Evolutionary conservation across 2,888 invertebrate genomes (phyloP).

Genomic region (Epistrophella euchroma): DNA sequence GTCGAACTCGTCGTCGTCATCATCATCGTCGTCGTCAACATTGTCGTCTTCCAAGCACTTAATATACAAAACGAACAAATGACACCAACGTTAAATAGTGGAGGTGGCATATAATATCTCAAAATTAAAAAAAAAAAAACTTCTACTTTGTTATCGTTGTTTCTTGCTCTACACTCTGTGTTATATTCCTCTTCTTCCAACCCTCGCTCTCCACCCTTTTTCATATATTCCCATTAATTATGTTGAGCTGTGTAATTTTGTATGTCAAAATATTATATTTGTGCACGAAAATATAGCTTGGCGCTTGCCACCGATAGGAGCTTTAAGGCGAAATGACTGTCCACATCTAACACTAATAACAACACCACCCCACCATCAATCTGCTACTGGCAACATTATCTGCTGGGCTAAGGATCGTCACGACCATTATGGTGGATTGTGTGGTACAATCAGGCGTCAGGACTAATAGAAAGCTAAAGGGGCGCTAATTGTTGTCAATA

Average conservation of each 20-base stretch:
- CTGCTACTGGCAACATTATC: not conserved
- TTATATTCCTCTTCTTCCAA: slow-evolving; percentile 8
- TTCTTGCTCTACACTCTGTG: slow-evolving; percentile 21
- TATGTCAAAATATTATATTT: slow-evolving; percentile 59
- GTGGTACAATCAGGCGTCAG: not conserved
- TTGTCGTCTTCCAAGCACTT: slow-evolving; percentile 51
- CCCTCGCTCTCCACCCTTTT: slow-evolving; percentile 26
- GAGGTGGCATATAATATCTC: slow-evolving; percentile 58
- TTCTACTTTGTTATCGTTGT: slow-evolving; percentile 33
- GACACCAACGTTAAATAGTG: slow-evolving; percentile 39
- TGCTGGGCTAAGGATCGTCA: not conserved
- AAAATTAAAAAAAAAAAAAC: slow-evolving; percentile 20
- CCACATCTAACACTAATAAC: slow-evolving; percentile 4
- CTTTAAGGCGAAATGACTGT: slow-evolving; percentile 39
- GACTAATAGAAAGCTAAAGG: not conserved
- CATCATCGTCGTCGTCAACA: slow-evolving; percentile 33
- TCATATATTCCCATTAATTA: slow-evolving; percentile 51
- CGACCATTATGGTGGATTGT: not conserved
- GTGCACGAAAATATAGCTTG: slow-evolving; percentile 45
- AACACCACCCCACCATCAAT: slow-evolving; percentile 1
- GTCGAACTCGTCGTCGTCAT: slow-evolving; percentile 46
- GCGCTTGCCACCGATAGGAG: slow-evolving; percentile 50
- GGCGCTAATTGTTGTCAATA: no score
- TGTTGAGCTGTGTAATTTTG: slow-evolving; percentile 62
- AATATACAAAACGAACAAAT: slow-evolving; percentile 17